Percentiles rank a stretch among this genome's conserved stretches.
Conservation (phyloP, 2,113 vertebrate species). For the Willisornis vidua region DNA sequence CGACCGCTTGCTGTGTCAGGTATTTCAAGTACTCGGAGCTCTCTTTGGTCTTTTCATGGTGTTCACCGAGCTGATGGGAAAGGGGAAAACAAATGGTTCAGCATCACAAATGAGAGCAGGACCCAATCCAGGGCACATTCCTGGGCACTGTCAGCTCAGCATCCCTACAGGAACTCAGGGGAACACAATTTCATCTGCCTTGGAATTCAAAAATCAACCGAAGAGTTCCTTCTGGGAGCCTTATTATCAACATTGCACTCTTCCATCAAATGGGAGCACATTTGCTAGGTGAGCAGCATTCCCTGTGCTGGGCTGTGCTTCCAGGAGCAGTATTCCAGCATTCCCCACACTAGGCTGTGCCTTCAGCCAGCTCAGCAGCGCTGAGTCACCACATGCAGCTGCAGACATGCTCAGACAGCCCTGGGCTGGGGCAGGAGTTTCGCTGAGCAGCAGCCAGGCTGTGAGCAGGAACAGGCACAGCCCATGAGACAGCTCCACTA, state of each 20-base stretch:
- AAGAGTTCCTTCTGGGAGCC: not conserved
- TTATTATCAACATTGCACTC: not conserved
- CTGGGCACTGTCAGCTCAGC: not conserved
- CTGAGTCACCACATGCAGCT: not conserved
- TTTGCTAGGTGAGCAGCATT: not conserved
- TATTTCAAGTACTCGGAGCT: conserved; percentile 98
- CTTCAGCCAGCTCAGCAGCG: not conserved
- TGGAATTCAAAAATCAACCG: not conserved
- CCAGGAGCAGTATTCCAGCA: not conserved
- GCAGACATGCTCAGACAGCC: not conserved
- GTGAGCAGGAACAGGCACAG: not conserved
- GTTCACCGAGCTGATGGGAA: conserved; percentile 87
- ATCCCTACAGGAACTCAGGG: not conserved
- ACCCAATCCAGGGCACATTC: not conserved
- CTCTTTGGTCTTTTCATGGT: conserved; percentile 97
- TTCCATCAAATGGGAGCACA: not conserved
- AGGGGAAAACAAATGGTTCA: not conserved
- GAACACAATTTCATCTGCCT: not conserved
- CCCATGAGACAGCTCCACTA: not conserved
- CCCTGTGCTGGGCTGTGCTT: not conserved
- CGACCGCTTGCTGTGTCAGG: conserved; percentile 97
- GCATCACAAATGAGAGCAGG: not conserved
- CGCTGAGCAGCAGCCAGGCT: not conserved
- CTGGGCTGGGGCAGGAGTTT: not conserved
- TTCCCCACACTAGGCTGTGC: not conserved